Evolutionary conservation across 1,140 invertebrate species (phyloP), one percentile per base, ranked within the genome.

Genomic region (Nautilus pompilius): DNA sequence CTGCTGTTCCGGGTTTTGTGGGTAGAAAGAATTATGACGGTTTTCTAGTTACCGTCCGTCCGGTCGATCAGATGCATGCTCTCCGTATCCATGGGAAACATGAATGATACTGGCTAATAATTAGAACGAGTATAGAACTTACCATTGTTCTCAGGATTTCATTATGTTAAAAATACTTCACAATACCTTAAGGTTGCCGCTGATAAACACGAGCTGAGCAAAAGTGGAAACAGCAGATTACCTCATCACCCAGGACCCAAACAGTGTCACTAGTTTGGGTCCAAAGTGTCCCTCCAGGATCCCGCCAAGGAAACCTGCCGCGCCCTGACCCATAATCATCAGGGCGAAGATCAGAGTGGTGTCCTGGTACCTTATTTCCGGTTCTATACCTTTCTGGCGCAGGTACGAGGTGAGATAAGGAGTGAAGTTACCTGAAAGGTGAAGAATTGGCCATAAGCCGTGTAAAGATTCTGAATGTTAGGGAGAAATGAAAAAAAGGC

Each of bases 361-460:
- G 32, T 69, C 60, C 59, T 65, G 20, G 74, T 73, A 60, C 26
- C 73, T 65, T 28, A 84, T 56, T 60, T 82, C 58, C 8, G 22
- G 17, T 0, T 61, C 48, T 13, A 58, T 45, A 24, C 65, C 62
- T 67, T 62, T 13, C 69, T 69, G 46, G 48, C 76, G 69, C 22
- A 84, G 61, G 66, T 83, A 84, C 0, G 83, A 84, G n/a, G 72
- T 76, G 58, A 84, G 71, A 67, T 84, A 84, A 26, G 83, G 80
- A 61, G 72, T 80, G 45, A 84, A 71, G 65, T 83, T 83, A 2
- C 80, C 80, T 82, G 65, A 5, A 60, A 30, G 24, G 24, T 20
- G 24, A 13, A 46, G 3, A 46, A n/a, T n/a, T n/a, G n/a, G n/a
- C n/a, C n/a, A n/a, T n/a, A n/a, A n/a, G n/a, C n/a, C n/a, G n/a